A percentile compares a stretch with the other conserved stretches of the same genome.
Conservation (phyloP, 2,797 vertebrate species). For the Oreochromis grahami region DNA sequence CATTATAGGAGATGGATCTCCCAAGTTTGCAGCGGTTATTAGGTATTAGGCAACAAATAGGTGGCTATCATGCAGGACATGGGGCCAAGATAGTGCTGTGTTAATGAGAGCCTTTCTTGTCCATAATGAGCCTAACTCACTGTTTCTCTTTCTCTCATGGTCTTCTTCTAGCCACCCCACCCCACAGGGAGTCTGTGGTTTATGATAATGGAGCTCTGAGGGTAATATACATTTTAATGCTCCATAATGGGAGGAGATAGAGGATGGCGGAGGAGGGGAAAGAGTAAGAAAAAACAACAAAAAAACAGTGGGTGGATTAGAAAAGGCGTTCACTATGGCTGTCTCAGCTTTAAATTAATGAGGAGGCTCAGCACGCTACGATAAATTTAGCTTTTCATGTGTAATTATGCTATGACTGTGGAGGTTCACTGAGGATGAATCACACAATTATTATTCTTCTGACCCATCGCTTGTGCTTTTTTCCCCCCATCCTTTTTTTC, state of each 20-base stretch:
- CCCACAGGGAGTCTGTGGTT: conserved; percentile 73
- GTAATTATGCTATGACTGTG: conserved; percentile 91
- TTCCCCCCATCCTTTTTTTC: conserved; percentile 26
- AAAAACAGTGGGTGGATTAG: conserved; percentile 80
- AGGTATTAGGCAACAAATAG: conserved; percentile 95
- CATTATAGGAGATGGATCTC: conserved; percentile 93
- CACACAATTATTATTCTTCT: conserved; percentile 88
- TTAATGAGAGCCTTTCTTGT: conserved; percentile 86
- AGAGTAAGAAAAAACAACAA: conserved; percentile 30
- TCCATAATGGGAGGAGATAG: conserved; percentile 71
- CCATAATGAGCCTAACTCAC: conserved; percentile 87
- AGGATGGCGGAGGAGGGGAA: background rate
- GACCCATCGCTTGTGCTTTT: conserved; percentile 53
- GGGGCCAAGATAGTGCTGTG: conserved; percentile 84
- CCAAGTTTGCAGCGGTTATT: conserved; percentile 82
- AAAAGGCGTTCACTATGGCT: conserved; percentile 77
- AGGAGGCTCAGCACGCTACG: conserved; percentile 86
- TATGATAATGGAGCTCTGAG: conserved; percentile 87
- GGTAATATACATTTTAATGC: conserved; percentile 93
- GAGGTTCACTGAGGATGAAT: conserved; percentile 90
- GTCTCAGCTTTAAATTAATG: conserved; percentile 92
- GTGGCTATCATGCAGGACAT: conserved; percentile 88
- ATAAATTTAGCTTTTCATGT: conserved; percentile 97
- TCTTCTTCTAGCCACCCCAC: conserved; percentile 11
- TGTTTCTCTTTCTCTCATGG: conserved; percentile 79